These are phyloP conservation scores for Liolophura sinensis DNA, from an alignment of 1,140 invertebrate species.

Conservation along the genomic window DNA sequence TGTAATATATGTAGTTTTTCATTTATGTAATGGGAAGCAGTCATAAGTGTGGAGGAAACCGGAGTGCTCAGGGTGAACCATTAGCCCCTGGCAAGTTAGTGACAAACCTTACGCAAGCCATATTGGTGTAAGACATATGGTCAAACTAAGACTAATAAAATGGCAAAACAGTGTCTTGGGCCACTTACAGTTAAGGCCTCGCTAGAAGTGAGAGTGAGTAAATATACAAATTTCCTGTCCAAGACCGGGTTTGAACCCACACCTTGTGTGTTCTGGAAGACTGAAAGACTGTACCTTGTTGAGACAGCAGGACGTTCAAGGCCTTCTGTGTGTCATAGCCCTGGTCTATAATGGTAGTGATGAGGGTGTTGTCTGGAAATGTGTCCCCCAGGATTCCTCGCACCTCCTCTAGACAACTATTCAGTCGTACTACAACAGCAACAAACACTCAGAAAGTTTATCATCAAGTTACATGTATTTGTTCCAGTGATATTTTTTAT, in stretches of 20 bases:
- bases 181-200: not conserved
- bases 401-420: conserved; percentile 83
- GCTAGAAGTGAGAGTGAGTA: no score
- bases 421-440: conserved; percentile 67
- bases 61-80: no score
- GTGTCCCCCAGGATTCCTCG: conserved; percentile 79
- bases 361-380: conserved; percentile 71
- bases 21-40: no score
- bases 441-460: not conserved
- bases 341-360: conserved; percentile 68
- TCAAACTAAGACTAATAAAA: no score
- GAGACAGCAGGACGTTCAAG: conserved; percentile 70
- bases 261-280: not conserved
- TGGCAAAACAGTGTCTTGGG: no score
- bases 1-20: no score
- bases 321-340: conserved; percentile 75
- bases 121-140: no score
- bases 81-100: no score
- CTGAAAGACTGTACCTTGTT: conserved; percentile 24
- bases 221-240: no score
- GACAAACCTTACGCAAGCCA: no score
- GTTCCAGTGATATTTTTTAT: no score
- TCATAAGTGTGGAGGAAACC: no score
- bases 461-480: not conserved
- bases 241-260: not conserved